phyloP scores from a whole-genome alignment of 2,797 vertebrate species.

The Xyrichtys novacula region DNA sequence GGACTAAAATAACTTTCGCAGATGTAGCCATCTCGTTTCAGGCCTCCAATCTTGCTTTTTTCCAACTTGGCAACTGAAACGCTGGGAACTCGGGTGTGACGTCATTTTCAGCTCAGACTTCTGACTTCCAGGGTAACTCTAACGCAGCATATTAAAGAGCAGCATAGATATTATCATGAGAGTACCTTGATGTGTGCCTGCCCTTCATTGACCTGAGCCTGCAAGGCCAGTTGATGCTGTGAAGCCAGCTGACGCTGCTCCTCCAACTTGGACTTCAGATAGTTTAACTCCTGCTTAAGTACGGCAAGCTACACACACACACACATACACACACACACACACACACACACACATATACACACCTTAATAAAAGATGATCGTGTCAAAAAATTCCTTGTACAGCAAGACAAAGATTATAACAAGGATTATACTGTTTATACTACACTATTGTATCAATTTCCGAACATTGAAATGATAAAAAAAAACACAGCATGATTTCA shows the following conservation, averaged over 20 bases:
- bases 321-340: slow-evolving; percentile 18
- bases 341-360: slow-evolving; percentile 18
- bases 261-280: slow-evolving; percentile 70
- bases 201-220: slow-evolving; percentile 82
- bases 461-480: background rate
- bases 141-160: background rate
- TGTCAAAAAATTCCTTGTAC: background rate
- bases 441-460: no score
- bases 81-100: no score
- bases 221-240: slow-evolving; percentile 82
- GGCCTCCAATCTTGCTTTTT: no score
- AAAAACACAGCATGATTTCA: slow-evolving; percentile 1
- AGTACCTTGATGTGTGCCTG: slow-evolving; percentile 81
- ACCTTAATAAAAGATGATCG: background rate
- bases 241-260: slow-evolving; percentile 74
- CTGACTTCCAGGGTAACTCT: no score
- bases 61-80: no score
- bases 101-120: no score
- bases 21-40: no score
- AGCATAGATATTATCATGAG: background rate
- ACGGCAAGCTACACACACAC: slow-evolving; percentile 51
- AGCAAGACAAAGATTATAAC: no score
- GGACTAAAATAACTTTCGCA: no score
- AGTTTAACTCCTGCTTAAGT: slow-evolving; percentile 76
- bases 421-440: no score